Evolutionary conservation across 2,888 invertebrate species (phyloP), one percentile per base, ranked within the genome.

Genomic region (Dolichopus griseipennis): DNA sequence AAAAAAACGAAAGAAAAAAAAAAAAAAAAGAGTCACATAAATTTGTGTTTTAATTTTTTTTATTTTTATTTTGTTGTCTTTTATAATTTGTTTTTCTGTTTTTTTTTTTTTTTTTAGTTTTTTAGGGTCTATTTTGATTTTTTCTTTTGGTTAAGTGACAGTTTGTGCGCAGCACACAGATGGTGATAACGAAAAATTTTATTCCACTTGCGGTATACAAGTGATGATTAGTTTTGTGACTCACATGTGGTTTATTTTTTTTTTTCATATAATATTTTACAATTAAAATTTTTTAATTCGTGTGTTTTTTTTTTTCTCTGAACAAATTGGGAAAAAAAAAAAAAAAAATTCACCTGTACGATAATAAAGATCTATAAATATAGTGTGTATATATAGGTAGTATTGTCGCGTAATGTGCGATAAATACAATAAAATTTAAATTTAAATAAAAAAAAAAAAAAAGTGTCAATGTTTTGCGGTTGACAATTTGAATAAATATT

Each of bases 111-210:
- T 52, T 52, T 52, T 52, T 52, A 18, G 52, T 52, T 18, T 12
- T 52, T 52, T 52, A 52, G 52, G 52, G 52, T 52, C 52, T 52
- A 52, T 52, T 52, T 52, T 52, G 52, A 52, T 52, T 52, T 52
- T 52, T 52, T 52, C 52, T 52, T 52, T 52, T 52, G 52, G 52
- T 52, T 52, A 52, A 52, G 52, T 52, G 52, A 52, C 52, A 52
- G 52, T 52, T 52, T 52, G 52, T 52, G 52, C 52, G 52, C 52
- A 52, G 52, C 52, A 52, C 52, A 52, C 52, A 52, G 52, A 52
- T 52, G 52, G 52, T 52, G 52, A 52, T 52, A 52, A 52, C 52
- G 52, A 52, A 52, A 41, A 52, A 52, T 52, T 52, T 52, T 52
- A 52, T 52, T 52, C 52, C 52, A 52, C 52, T 52, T 52, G 52